Base-by-base conservation (phyloP, 2,888 invertebrate species). In the Callyntrura sp. region DNA sequence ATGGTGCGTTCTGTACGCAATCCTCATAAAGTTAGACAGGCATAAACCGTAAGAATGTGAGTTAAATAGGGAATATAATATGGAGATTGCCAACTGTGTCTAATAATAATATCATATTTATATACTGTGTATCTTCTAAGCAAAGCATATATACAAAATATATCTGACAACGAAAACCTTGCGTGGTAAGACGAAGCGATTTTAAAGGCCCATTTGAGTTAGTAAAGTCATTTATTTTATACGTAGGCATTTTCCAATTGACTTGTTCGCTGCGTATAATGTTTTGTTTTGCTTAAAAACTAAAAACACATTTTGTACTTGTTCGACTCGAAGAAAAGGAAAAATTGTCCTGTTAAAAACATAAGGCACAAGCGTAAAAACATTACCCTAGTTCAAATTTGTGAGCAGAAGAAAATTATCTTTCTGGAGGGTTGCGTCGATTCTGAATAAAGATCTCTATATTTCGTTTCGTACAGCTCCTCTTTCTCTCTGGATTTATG, bases 251-350 rank as follows among this genome's bases (percentile, higher is more conserved):
- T 48, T 20, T 45, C 23, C 23, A 45, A 48, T 25, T 73, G 45
- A 17, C 73, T 73, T 73, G 23, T 35, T 79, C 57, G n/a, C n/a
- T 28, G 62, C 28, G 17, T 48, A 35, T 57, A 79, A 79, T 79
- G 79, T 65, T 78, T 86, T 79, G 86, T 86, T 79, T 79, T 86
- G 65, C 79, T 68, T 78, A 35, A 85, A 73, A 76, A 85, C 60
- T 60, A 76, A 79, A 78, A 79, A 86, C 86, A 79, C 68, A 86
- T 86, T 86, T 86, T 79, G 78, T 51, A 17, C n/a, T n/a, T n/a
- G n/a, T n/a, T n/a, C 28, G 35, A 45, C 68, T 28, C 11, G 17
- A 65, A 25, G 17, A 70, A 82, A 48, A 57, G 0, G 57, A 48
- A 73, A 83, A 85, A 85, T 9, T 76, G 76, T 62, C 78, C 76